phyloP scores from a whole-genome alignment of 1,140 invertebrate species.

The Lordiphosa stackelbergi region DNA sequence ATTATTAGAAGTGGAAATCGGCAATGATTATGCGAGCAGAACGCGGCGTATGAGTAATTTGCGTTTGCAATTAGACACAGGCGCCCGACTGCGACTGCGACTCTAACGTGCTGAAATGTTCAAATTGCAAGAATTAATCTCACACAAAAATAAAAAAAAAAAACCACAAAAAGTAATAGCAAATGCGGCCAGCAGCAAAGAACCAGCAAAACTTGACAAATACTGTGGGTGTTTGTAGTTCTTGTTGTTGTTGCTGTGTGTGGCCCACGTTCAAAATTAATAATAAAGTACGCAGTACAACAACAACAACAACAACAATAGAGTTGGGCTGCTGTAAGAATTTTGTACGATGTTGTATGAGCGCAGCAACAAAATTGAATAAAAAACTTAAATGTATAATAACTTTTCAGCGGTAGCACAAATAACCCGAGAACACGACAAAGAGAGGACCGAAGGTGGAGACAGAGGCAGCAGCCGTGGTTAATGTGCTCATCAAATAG shows the following conservation, averaged over 20 bases:
- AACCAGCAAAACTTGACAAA: slow-evolving; percentile 52
- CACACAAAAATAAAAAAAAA: slow-evolving; percentile 15
- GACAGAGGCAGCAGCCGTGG: slow-evolving; percentile 12
- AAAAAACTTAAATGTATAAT: slow-evolving; percentile 52
- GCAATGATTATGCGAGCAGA: slow-evolving; percentile 69
- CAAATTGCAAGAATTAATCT: slow-evolving; percentile 69
- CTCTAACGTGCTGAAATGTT: slow-evolving; percentile 61
- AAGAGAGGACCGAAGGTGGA: neutral
- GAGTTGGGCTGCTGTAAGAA: slow-evolving; percentile 48
- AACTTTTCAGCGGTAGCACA: slow-evolving; percentile 32
- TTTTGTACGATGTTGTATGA: slow-evolving; percentile 36
- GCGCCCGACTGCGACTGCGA: slow-evolving; percentile 32
- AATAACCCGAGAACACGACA: slow-evolving; percentile 1
- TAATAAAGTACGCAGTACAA: slow-evolving; percentile 62
- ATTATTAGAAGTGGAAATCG: slow-evolving; percentile 47
- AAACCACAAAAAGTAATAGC: slow-evolving; percentile 64
- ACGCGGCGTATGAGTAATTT: slow-evolving; percentile 73
- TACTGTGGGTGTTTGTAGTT: slow-evolving; percentile 59
- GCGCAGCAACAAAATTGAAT: slow-evolving; percentile 5
- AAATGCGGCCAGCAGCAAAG: slow-evolving; percentile 52
- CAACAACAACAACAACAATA: slow-evolving; percentile 21
- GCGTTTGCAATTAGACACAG: slow-evolving; percentile 62
- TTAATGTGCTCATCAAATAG: slow-evolving; percentile 66
- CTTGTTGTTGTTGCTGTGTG: slow-evolving; percentile 36
- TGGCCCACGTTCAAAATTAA: slow-evolving; percentile 65